Conservation (phyloP, 2,888 invertebrate species). For the Peribatodes rhomboidaria region DNA sequence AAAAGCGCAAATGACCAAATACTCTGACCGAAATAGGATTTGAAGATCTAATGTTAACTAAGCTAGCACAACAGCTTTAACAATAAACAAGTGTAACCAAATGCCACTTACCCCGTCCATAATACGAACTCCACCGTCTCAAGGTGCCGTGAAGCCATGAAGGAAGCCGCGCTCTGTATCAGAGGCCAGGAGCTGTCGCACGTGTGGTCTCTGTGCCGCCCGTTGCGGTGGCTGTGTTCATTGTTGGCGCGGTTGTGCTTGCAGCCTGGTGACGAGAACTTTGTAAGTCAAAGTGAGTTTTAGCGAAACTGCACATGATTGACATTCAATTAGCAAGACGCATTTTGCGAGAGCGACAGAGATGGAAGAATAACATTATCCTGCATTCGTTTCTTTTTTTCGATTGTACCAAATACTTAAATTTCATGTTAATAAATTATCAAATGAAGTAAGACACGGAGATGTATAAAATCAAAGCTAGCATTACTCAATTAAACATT, state of each 20-base stretch:
- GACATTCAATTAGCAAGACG: no score
- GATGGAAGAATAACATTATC: no score
- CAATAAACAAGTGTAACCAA: no score
- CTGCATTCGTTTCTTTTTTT: no score
- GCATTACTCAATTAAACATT: not conserved
- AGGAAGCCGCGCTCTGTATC: constrained; percentile 94
- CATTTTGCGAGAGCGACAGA: no score
- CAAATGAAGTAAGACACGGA: no score
- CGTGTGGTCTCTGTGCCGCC: constrained; percentile 86
- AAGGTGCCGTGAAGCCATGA: constrained; percentile 94
- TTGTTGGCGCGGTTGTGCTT: constrained; percentile 79
- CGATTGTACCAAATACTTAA: no score
- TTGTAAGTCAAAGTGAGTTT: not conserved
- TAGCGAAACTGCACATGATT: not conserved
- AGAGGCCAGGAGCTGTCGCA: constrained; percentile 97
- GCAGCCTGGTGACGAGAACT: constrained; percentile 63
- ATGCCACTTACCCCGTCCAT: constrained; percentile 94
- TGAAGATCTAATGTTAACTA: no score
- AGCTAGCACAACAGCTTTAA: no score
- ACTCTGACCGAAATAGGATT: no score
- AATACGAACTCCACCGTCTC: constrained; percentile 96
- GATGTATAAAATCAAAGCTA: not conserved
- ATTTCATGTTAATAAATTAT: no score
- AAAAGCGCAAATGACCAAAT: no score
- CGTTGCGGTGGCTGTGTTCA: constrained; percentile 83